These are phyloP conservation scores for Rhopilema esculentum DNA, from an alignment of 30 jellyfish, hydroid and myxozoan species.

Conservation along the genomic window DNA sequence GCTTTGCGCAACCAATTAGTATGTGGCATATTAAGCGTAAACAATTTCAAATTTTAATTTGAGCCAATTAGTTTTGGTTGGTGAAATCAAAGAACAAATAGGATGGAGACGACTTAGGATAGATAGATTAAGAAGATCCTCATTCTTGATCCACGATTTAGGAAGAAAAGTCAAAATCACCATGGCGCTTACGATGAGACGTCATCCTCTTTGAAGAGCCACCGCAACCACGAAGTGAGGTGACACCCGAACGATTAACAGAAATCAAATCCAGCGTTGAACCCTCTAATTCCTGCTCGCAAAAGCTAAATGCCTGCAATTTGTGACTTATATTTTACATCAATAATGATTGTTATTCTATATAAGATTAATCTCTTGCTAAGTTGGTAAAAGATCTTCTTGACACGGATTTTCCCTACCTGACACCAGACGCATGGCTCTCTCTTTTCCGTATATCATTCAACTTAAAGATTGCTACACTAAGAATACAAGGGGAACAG, in stretches of 20 bases:
- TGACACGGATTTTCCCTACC: conserved; percentile 1
- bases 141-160: conserved; percentile 47
- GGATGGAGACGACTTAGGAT: conserved; percentile 31
- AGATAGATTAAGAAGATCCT: conserved; percentile 46
- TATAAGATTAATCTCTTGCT: conserved; percentile 20
- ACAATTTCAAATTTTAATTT: conserved; percentile 18
- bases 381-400: conserved; percentile 15
- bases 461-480: conserved; percentile 2
- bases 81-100: conserved; percentile 16
- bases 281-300: conserved; percentile 11
- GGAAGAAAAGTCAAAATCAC: conserved; percentile 48
- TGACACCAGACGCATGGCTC: conserved; percentile 37
- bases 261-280: conserved; percentile 22
- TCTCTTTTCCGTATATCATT: conserved; percentile 3
- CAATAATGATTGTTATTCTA: conserved; percentile 34
- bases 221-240: conserved; percentile 32
- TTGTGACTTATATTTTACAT: conserved; percentile 7
- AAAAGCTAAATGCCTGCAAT: conserved; percentile 25
- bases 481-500: neutral
- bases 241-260: conserved; percentile 12
- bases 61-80: conserved; percentile 30
- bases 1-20: neutral
- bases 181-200: conserved; percentile 55
- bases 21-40: conserved; percentile 33
- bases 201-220: conserved; percentile 1